These are phyloP conservation scores for Lepilemur ruficaudatus DNA, from an alignment of 2,797 vertebrate genomes.

Conservation along the genomic window DNA sequence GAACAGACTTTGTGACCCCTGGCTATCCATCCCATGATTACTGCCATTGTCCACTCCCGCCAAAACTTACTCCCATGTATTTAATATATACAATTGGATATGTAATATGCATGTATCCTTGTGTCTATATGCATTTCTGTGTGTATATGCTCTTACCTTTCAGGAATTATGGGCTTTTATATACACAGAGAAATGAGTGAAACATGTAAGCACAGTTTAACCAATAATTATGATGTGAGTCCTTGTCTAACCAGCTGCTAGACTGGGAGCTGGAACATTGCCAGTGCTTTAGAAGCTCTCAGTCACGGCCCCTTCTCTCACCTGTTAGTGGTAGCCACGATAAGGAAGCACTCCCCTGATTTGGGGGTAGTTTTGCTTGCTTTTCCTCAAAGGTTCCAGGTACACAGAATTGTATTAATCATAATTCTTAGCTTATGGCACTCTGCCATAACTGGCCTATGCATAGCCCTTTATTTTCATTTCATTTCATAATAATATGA, in stretches of 20 bases:
- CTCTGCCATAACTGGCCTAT: neutral
- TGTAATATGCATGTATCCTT: neutral
- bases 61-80: neutral
- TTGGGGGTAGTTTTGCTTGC: neutral
- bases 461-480: neutral
- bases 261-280: neutral
- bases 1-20: neutral
- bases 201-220: neutral
- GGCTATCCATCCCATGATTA: neutral
- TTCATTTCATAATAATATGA: neutral
- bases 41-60: neutral
- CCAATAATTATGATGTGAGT: neutral
- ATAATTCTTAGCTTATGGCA: neutral
- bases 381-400: neutral
- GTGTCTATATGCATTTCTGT: neutral
- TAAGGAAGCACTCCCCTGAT: neutral
- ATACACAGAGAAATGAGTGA: neutral
- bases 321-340: rapidly evolving
- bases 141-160: neutral
- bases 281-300: neutral
- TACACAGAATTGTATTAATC: neutral
- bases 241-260: neutral
- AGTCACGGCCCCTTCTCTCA: neutral
- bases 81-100: neutral
- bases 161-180: neutral